Conservation (phyloP, 2,113 vertebrate species). For the Struthio camelus region DNA sequence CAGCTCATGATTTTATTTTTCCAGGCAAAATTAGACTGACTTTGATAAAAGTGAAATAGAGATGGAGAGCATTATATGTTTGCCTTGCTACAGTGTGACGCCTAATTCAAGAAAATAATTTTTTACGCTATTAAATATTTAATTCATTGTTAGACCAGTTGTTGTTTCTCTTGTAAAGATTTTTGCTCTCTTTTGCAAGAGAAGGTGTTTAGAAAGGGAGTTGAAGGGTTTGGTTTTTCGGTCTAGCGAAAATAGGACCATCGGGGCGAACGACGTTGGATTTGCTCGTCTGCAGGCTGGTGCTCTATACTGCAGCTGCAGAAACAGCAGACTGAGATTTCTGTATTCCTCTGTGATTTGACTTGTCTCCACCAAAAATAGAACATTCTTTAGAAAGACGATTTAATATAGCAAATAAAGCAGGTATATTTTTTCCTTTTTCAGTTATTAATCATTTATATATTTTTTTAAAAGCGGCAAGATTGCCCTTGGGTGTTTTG, state of each 20-base stretch:
- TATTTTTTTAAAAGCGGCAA: slow-evolving; percentile 4
- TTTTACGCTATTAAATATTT: neutral
- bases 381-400: neutral
- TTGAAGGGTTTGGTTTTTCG: neutral
- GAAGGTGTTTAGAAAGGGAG: neutral
- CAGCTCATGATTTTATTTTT: neutral
- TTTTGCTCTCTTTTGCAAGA: neutral
- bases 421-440: neutral
- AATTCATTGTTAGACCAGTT: neutral
- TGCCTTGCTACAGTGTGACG: neutral
- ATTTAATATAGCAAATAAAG: neutral
- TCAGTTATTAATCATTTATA: neutral
- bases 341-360: neutral
- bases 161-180: neutral
- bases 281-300: neutral
- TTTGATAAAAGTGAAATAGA: neutral
- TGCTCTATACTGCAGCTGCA: neutral
- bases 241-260: neutral
- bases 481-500: slow-evolving; percentile 2
- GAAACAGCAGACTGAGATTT: neutral
- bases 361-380: neutral
- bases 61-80: neutral
- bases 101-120: neutral
- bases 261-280: neutral
- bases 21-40: neutral